Percentiles rank a stretch among this genome's conserved stretches.
Evolutionary conservation across 2,888 invertebrate species (phyloP).

Genomic region (Globia sparganii): DNA sequence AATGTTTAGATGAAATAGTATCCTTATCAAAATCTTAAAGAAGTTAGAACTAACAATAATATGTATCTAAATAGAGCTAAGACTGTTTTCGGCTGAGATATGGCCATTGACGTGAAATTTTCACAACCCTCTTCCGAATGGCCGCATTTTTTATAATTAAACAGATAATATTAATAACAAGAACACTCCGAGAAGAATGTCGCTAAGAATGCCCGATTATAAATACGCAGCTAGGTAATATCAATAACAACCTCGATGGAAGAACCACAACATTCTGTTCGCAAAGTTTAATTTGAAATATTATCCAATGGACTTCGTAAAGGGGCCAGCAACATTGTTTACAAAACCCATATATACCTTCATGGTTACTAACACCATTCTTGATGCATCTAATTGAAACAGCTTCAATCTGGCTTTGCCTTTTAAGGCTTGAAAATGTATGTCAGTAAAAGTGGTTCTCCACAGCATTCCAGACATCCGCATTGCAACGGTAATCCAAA

Average conservation of each 20-base stretch:
- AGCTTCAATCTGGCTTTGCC: not conserved
- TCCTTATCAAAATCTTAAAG: too few species aligned
- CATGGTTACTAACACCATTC: not conserved
- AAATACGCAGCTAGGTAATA: not conserved
- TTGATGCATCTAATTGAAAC: slow-evolving; percentile 1
- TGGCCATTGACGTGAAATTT: too few species aligned
- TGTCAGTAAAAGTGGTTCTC: slow-evolving; percentile 34
- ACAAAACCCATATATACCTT: not conserved
- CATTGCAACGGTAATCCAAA: slow-evolving; percentile 21
- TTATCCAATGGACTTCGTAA: not conserved
- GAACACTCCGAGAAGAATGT: not conserved
- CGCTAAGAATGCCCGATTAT: not conserved
- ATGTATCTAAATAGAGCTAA: too few species aligned
- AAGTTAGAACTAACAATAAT: too few species aligned
- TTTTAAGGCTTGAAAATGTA: slow-evolving; percentile 9
- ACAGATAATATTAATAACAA: not conserved
- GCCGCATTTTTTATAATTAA: not conserved
- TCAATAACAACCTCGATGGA: not conserved
- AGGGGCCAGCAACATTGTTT: not conserved
- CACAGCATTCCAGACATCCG: slow-evolving; percentile 22
- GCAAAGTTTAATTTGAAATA: not conserved
- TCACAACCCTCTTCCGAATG: not conserved
- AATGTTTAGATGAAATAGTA: not conserved
- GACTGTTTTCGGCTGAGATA: too few species aligned
- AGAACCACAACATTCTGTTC: not conserved